Evolutionary conservation across 2,797 vertebrate genomes (phyloP).

Genomic region (Pangasius sanitwongsei): DNA sequence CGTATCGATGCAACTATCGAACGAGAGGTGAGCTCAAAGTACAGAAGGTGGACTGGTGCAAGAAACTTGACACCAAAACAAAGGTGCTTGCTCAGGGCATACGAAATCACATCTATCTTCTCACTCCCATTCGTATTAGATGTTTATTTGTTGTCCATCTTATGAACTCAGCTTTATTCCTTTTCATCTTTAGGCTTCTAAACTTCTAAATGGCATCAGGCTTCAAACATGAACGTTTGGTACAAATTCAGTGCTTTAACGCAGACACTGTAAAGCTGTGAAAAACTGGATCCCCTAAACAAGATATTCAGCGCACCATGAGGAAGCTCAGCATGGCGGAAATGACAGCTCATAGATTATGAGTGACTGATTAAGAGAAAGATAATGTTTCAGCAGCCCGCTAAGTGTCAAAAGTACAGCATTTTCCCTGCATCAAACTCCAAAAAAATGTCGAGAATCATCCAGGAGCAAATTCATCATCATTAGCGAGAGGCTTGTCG

Average conservation of each 20-base stretch:
- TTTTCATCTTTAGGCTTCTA: neutral
- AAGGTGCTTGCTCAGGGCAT: neutral
- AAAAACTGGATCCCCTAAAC: conserved; percentile 3
- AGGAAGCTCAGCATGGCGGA: conserved; percentile 71
- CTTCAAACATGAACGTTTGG: neutral
- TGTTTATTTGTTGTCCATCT: neutral
- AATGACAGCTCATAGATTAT: conserved; percentile 74
- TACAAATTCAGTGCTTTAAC: neutral
- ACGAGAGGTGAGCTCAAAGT: neutral
- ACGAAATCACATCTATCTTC: neutral
- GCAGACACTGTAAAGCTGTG: neutral
- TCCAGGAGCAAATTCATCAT: conserved; percentile 52
- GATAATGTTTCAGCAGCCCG: conserved; percentile 70
- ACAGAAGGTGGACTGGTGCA: neutral
- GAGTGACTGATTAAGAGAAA: conserved; percentile 71
- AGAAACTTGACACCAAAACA: neutral
- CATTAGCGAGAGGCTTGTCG: conserved; percentile 47
- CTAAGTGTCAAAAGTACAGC: conserved; percentile 32
- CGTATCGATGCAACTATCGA: neutral
- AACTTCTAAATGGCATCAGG: neutral
- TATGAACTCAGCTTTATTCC: neutral
- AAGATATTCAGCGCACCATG: conserved; percentile 22
- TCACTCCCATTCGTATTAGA: neutral
- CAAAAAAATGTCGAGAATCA: conserved; percentile 31
- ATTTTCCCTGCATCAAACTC: conserved; percentile 35